Percentiles rank a stretch among this genome's conserved stretches.
phyloP scores from a whole-genome alignment of 2,797 vertebrate species.

The Trichosurus vulpecula region DNA sequence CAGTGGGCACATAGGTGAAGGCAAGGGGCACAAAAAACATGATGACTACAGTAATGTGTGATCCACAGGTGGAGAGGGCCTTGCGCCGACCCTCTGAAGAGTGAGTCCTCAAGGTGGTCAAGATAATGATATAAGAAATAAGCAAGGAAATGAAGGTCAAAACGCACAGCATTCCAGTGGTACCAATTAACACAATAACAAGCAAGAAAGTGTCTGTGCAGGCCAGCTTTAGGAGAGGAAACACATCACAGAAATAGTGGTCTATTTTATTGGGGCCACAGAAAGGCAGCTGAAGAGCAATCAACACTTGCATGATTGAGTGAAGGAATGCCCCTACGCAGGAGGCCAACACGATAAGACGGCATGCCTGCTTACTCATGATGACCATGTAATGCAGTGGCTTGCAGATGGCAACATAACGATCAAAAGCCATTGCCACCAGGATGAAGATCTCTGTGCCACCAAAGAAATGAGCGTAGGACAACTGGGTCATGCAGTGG shows the following conservation, averaged over 20 bases:
- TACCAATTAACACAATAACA: slow-evolving; percentile 46
- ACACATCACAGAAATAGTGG: neutral
- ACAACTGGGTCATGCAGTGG: slow-evolving; percentile 40
- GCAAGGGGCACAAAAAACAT: slow-evolving; percentile 31
- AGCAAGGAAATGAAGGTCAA: slow-evolving; percentile 28
- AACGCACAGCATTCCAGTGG: slow-evolving; percentile 43
- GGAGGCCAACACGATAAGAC: neutral
- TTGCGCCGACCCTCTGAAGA: slow-evolving; percentile 18
- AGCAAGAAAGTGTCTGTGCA: slow-evolving; percentile 35
- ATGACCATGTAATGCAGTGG: slow-evolving; percentile 14
- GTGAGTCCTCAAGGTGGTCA: neutral
- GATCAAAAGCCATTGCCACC: slow-evolving; percentile 49
- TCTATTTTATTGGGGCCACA: neutral
- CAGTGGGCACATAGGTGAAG: slow-evolving; percentile 49
- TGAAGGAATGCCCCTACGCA: slow-evolving; percentile 9
- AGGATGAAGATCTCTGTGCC: slow-evolving; percentile 34
- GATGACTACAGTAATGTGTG: slow-evolving; percentile 25
- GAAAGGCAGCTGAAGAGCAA: neutral
- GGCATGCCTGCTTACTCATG: slow-evolving; percentile 3
- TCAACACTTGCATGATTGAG: slow-evolving; percentile 50
- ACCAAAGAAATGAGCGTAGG: slow-evolving; percentile 18
- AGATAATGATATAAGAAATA: slow-evolving; percentile 12
- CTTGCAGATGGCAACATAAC: slow-evolving; percentile 44
- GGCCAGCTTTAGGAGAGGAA: neutral
- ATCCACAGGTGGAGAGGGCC: slow-evolving; percentile 34